Evolutionary conservation across 2,113 vertebrate genomes (phyloP).

Genomic region (Heterotis niloticus): DNA sequence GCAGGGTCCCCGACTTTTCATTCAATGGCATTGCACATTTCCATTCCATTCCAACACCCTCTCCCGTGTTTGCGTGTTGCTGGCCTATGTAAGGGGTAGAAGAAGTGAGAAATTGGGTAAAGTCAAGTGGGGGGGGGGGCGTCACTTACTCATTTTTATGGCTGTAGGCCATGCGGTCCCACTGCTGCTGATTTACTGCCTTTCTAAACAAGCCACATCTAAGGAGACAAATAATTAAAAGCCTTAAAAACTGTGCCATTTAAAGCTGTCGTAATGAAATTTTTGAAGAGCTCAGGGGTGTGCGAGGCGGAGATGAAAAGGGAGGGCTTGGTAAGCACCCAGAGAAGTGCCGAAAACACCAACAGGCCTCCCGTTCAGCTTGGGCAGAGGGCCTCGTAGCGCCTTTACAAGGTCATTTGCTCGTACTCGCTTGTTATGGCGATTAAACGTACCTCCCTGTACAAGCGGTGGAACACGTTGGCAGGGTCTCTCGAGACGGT

Average conservation of each 20-base stretch:
- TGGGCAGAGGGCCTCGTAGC: conserved; percentile 47
- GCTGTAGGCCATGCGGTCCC: conserved; percentile 75
- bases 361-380: conserved; percentile 45
- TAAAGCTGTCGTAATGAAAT: conserved; percentile 73
- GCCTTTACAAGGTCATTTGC: conserved; percentile 69
- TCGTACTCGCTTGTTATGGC: conserved; percentile 63
- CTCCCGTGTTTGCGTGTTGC: background rate
- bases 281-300: conserved; percentile 56
- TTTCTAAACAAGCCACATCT: conserved; percentile 78
- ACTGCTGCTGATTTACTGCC: conserved; percentile 74
- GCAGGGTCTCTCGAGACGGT: background rate
- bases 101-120: background rate
- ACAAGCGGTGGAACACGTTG: conserved; percentile 52
- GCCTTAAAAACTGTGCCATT: conserved; percentile 74
- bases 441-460: conserved; percentile 71
- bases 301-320: conserved; percentile 26
- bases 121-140: conserved; percentile 51
- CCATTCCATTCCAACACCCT: too few species aligned
- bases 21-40: background rate
- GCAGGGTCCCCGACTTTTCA: background rate
- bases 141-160: conserved; percentile 87
- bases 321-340: background rate
- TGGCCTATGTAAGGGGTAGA: background rate
- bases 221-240: conserved; percentile 80
- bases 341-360: background rate